Base-by-base conservation (phyloP, 2,888 invertebrate genomes). In the Synanthedon andrenaeformis region DNA sequence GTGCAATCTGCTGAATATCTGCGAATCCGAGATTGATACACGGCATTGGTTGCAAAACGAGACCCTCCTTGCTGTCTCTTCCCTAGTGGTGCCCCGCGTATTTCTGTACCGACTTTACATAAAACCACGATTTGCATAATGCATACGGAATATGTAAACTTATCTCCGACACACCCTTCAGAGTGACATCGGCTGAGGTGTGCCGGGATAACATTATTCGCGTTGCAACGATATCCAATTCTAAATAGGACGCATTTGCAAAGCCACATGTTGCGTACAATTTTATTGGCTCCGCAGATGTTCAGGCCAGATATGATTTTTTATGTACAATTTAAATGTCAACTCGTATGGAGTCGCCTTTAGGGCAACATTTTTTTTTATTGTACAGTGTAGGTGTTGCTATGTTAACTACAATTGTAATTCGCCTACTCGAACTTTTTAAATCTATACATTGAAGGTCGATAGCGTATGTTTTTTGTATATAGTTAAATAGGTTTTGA, bases 121-220 rank as follows among this genome's bases (percentile, higher is more conserved):
- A 87, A 86, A 85, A 83, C 79, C 80, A 76, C 79, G 76, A 84
- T 87, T 82, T 82, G 84, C 86, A 87, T 86, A 85, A 86, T 87
- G 82, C 84, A 87, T 85, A 80, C 79, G 70, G 82, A 84, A 83
- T 85, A 85, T 83, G 82, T 85, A 82, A 83, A 85, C 80, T 82
- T 82, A 84, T 83, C 83, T 82, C 69, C 62, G 82, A 79, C 85
- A 82, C 86, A 81, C 85, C 85, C 85, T 80, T 79, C 74, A 74
- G 69, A 72, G 81, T 83, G 85, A 83, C 83, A 80, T 41, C 71
- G 72, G 63, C 66, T 76, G 80, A 82, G 86, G 84, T 79, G 83
- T 71, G 85, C 79, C 84, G 64, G 82, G 82, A 82, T 82, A 79
- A 79, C 82, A 86, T 86, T 86, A 83, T 83, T 82, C 82, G 81